Conservation (phyloP, 2,797 vertebrate genomes). For the Chelon auratus region DNA sequence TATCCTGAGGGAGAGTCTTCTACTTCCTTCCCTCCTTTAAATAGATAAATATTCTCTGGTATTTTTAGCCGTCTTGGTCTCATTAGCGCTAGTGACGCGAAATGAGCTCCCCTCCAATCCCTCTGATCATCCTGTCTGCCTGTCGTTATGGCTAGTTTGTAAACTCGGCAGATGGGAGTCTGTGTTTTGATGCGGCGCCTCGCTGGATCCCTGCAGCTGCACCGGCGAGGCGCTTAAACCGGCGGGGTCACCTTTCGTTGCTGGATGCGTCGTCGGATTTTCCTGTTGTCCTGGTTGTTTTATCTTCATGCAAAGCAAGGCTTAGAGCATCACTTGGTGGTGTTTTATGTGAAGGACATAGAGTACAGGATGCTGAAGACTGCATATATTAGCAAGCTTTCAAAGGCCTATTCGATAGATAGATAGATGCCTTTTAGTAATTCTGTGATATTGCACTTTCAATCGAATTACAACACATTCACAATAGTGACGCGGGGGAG, state of each 20-base stretch:
- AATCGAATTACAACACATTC: constrained; percentile 36
- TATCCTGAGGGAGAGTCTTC: constrained; percentile 24
- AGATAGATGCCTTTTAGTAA: constrained; percentile 30
- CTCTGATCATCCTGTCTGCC: constrained; percentile 44
- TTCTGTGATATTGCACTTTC: constrained; percentile 35
- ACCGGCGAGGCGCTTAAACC: constrained; percentile 2
- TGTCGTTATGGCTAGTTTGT: constrained; percentile 52
- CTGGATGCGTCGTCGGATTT: constrained; percentile 14
- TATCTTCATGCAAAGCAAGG: constrained; percentile 30
- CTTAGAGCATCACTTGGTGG: constrained; percentile 20
- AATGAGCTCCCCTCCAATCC: constrained; percentile 40
- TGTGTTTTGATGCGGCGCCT: constrained; percentile 39
- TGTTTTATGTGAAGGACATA: constrained; percentile 41
- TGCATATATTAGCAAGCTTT: constrained; percentile 43
- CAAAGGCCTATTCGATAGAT: constrained; percentile 25
- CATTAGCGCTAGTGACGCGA: constrained; percentile 44
- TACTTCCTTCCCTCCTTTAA: not conserved
- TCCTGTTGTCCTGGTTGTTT: constrained; percentile 17
- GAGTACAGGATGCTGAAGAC: constrained; percentile 19
- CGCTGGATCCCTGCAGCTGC: constrained; percentile 16
- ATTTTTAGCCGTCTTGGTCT: constrained; percentile 58
- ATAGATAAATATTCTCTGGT: constrained; percentile 37
- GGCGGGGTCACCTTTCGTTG: constrained; percentile 31
- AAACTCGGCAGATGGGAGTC: constrained; percentile 51
- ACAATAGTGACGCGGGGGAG: no score